phyloP scores from a whole-genome alignment of 2,888 invertebrate species.

The Aproaerema taeniolella region DNA sequence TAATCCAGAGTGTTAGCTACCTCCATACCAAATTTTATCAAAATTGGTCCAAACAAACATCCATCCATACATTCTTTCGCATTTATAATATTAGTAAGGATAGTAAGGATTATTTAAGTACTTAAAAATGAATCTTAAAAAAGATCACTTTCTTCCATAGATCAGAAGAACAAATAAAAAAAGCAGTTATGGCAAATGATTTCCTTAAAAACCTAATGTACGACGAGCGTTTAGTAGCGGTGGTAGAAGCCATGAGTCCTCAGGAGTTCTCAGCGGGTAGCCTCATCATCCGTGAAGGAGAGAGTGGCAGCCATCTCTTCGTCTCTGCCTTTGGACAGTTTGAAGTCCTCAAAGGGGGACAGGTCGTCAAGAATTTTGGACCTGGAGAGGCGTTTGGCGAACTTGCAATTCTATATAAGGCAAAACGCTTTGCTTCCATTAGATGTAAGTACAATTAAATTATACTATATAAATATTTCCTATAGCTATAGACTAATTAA shows the following conservation, averaged over 20 bases:
- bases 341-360: conserved; percentile 89
- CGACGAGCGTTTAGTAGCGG: conserved; percentile 83
- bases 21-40: too few species aligned
- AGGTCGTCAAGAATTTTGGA: conserved; percentile 86
- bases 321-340: conserved; percentile 91
- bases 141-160: conserved; percentile 28
- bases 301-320: conserved; percentile 90
- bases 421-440: conserved; percentile 92
- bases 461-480: too few species aligned
- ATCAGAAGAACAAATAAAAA: conserved; percentile 53
- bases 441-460: conserved; percentile 77
- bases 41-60: too few species aligned
- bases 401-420: conserved; percentile 95
- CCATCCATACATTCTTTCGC: too few species aligned
- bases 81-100: too few species aligned
- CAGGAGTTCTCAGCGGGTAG: conserved; percentile 81
- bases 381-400: conserved; percentile 93
- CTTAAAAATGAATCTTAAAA: too few species aligned
- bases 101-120: too few species aligned
- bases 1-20: too few species aligned
- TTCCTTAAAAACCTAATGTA: conserved; percentile 88
- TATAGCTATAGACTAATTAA: too few species aligned
- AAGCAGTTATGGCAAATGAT: conserved; percentile 87
- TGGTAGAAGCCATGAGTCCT: conserved; percentile 90
- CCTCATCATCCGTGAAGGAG: conserved; percentile 87